Conservation (phyloP, 2,888 invertebrate genomes). For the Chelonus formosanus region DNA sequence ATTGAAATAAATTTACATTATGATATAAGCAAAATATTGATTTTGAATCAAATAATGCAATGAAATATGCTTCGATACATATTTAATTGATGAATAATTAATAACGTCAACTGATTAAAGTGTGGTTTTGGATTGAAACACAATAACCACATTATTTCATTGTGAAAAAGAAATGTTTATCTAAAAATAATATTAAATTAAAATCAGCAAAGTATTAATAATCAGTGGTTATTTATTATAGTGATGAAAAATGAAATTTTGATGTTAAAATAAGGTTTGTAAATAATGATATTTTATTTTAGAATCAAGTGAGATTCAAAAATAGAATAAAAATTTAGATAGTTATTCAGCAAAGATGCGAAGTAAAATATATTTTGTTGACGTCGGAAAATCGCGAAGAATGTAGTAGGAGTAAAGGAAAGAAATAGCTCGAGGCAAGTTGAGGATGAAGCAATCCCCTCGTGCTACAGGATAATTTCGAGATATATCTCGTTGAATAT, state of each 20-base stretch:
- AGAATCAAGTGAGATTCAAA: not conserved
- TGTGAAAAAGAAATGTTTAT: too few relatives aligned
- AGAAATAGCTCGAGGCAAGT: slow-evolving; percentile 25
- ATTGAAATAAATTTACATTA: too few relatives aligned
- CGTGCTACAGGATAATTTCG: slow-evolving; percentile 22
- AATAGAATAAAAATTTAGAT: slow-evolving; percentile 17
- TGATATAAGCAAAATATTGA: too few relatives aligned
- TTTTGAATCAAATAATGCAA: too few relatives aligned
- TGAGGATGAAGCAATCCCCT: slow-evolving; percentile 24
- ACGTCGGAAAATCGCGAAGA: slow-evolving; percentile 3
- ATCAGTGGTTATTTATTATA: slow-evolving; percentile 15
- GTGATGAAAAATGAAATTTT: slow-evolving; percentile 9
- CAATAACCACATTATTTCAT: too few relatives aligned
- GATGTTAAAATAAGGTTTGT: slow-evolving; percentile 6
- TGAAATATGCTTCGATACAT: too few relatives aligned
- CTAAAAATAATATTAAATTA: slow-evolving; percentile 12
- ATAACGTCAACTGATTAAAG: too few relatives aligned
- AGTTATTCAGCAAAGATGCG: slow-evolving; percentile 23
- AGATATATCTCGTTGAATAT: slow-evolving; percentile 28
- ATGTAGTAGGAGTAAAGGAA: slow-evolving; percentile 16
- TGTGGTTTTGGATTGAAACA: too few relatives aligned
- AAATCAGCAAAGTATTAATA: slow-evolving; percentile 16
- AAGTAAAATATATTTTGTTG: slow-evolving; percentile 23
- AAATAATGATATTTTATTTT: slow-evolving; percentile 10
- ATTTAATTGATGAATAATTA: too few relatives aligned